Evolutionary conservation across 2,888 invertebrate genomes (phyloP), one percentile per base, ranked within the genome.

Genomic region (Sphaerophoria rueppellii): DNA sequence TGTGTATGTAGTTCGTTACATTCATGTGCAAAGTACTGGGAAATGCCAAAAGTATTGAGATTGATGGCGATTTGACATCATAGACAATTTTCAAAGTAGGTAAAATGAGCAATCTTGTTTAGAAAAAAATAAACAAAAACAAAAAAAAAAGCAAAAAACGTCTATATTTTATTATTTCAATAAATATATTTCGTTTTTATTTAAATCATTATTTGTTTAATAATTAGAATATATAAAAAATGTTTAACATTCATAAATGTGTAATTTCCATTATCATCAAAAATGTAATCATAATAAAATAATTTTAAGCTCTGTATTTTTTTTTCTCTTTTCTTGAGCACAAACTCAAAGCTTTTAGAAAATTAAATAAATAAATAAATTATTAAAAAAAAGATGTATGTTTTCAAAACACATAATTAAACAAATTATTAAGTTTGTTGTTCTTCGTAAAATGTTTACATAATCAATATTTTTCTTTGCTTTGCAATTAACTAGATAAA

Each of bases 351-450:
- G 55, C 65, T 76, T 85, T 24, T 81, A 85, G 58, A 76, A 43
- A 73, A 81, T 81, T 86, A 73, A 86, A 86, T 86, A 86, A 85
- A 86, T 86, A 86, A 86, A 86, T 86, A 86, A 86, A 82, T 86
- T 78, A 86, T 86, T 86, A 75, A 60, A 75, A 60, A 74, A 80
- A 58, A 35, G 35, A 60, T 35, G 48, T 65, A 65, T 77, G 74
- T 87, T 87, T 72, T 77, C 65, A 82, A 80, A 79, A 82, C 65
- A 85, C 52, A 79, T 74, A 87, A 65, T 74, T 73, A 43, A 43
- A 43, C 43, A 43, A 43, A 43, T 43, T 60, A 24, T 40, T 43
- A 61, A 46, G 46, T 46, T 50, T 50, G 16, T 82, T 77, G 54
- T 69, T 73, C 76, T 60, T 81, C 85, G 85, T 85, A 85, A 85